Evolutionary conservation across 1,140 invertebrate species (phyloP).

Genomic region (Pantala flavescens): DNA sequence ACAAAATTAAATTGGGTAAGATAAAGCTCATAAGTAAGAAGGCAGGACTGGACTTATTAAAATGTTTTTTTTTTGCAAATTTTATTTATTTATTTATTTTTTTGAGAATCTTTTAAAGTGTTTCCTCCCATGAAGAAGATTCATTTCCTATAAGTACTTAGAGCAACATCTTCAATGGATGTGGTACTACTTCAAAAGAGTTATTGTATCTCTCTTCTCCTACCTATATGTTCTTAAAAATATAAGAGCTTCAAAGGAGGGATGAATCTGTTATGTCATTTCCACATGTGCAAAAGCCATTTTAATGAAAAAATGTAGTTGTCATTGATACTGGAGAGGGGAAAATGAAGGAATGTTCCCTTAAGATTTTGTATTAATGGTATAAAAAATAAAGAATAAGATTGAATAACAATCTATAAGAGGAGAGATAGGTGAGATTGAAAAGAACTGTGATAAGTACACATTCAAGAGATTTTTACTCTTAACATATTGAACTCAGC

Average conservation of each 20-base stretch:
- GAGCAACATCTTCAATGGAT: not conserved
- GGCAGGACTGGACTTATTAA: not conserved
- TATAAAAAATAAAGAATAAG: not conserved
- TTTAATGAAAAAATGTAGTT: not conserved
- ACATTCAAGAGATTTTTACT: not conserved
- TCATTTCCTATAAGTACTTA: not conserved
- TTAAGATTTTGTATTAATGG: not conserved
- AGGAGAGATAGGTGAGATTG: not conserved
- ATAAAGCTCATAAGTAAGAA: not conserved
- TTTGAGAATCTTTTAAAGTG: not conserved
- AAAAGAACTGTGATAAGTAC: not conserved
- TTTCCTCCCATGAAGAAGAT: not conserved
- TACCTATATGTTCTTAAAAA: not conserved
- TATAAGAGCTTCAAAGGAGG: not conserved
- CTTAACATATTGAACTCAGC: not conserved
- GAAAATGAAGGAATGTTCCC: not conserved
- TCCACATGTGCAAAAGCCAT: not conserved
- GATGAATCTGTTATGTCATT: not conserved
- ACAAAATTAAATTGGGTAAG: not conserved
- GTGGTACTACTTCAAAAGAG: not conserved
- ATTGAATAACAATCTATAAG: not conserved
- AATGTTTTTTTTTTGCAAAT: conserved; percentile 5
- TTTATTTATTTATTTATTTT: conserved; percentile 11
- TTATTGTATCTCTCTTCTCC: not conserved
- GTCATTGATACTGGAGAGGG: not conserved